Percentiles rank a stretch among this genome's conserved stretches.
phyloP scores from a whole-genome alignment of 1,140 invertebrate species.

The Eueides isabella region DNA sequence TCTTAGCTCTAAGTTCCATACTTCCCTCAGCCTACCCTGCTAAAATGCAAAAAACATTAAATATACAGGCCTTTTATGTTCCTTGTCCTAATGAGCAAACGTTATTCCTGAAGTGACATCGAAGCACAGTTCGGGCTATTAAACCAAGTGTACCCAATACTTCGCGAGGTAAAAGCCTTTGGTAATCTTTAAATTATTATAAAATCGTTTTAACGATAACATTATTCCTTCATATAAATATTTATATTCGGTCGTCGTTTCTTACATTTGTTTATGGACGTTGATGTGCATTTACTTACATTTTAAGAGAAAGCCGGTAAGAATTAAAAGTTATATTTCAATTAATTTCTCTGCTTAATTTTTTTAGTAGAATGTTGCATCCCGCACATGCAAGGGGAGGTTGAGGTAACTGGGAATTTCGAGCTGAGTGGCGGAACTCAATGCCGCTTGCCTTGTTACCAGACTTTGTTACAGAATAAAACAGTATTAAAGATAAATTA shows the following conservation, averaged over 20 bases:
- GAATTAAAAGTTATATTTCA: no score
- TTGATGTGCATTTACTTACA: not conserved
- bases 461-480: no score
- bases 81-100: not conserved
- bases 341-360: no score
- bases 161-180: constrained; percentile 31
- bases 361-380: no score
- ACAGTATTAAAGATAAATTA: no score
- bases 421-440: no score
- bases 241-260: not conserved
- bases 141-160: constrained; percentile 3
- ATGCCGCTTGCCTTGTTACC: no score
- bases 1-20: no score
- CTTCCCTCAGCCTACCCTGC: no score
- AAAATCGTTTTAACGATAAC: constrained; percentile 27
- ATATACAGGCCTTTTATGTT: not conserved
- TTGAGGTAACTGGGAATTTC: no score
- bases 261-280: not conserved
- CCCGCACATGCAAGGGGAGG: no score
- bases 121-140: not conserved
- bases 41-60: no score
- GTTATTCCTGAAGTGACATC: not conserved
- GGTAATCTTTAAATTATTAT: constrained; percentile 20
- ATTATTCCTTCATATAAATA: constrained; percentile 10
- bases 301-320: not conserved